phyloP scores from a whole-genome alignment of 1,140 invertebrate species.

The Schmidtea mediterranea region DNA sequence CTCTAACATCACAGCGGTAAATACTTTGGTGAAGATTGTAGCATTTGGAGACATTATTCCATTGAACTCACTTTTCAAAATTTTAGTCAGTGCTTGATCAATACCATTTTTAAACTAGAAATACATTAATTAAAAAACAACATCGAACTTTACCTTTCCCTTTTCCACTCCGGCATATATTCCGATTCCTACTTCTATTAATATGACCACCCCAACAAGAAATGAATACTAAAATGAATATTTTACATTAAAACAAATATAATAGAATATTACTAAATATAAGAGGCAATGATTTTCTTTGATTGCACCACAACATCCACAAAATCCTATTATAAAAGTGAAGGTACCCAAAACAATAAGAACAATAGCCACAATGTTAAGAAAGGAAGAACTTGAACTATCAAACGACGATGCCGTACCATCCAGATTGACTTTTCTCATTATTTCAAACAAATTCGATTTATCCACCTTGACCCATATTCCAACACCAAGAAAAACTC shows the following conservation, averaged over 20 bases:
- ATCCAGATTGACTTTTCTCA: constrained; percentile 21
- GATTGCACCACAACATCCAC: constrained; percentile 63
- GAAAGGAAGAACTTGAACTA: constrained; percentile 5
- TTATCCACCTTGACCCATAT: constrained; percentile 46
- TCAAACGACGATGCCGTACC: constrained; percentile 11
- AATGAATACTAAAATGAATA: not conserved
- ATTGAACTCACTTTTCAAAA: too few relatives aligned
- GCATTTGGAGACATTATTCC: too few relatives aligned
- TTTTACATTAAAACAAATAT: not conserved
- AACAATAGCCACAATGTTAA: constrained; percentile 24
- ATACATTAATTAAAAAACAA: too few relatives aligned
- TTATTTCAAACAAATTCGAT: constrained; percentile 37
- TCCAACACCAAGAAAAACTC: constrained; percentile 41
- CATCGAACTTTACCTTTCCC: too few relatives aligned
- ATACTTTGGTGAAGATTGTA: too few relatives aligned
- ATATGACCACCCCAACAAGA: not conserved
- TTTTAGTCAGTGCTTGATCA: too few relatives aligned
- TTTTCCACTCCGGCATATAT: not conserved
- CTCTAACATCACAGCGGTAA: too few relatives aligned
- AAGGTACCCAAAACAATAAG: constrained; percentile 46
- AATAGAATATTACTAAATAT: constrained; percentile 32
- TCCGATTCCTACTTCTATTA: not conserved
- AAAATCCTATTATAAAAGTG: constrained; percentile 52
- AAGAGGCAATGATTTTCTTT: constrained; percentile 57
- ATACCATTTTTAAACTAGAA: too few relatives aligned